Conservation (phyloP, 2,113 vertebrate species). For the Hippopotamus amphibius region DNA sequence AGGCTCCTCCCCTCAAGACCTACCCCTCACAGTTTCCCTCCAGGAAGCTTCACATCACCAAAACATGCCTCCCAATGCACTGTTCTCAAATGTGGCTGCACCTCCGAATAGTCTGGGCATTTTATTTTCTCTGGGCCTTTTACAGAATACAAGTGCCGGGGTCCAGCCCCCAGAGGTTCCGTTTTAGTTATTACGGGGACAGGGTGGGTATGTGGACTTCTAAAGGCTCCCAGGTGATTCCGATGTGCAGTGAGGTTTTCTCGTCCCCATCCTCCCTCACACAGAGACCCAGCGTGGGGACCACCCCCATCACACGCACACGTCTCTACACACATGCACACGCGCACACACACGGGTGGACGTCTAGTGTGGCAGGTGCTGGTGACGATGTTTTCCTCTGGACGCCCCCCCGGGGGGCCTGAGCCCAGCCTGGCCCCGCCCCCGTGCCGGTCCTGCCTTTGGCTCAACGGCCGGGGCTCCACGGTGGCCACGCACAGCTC, state of each 20-base stretch:
- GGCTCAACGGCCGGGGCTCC: not conserved
- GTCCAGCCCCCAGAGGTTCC: not conserved
- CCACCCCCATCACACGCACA: rapidly evolving
- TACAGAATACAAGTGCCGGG: not conserved
- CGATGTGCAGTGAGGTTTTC: not conserved
- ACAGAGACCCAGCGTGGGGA: too few species aligned
- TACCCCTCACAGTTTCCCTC: not conserved
- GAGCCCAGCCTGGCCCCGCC: not conserved
- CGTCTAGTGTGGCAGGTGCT: too few species aligned
- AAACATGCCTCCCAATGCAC: not conserved
- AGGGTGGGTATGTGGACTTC: rapidly evolving
- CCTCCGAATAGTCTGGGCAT: not conserved
- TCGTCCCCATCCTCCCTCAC: too few species aligned
- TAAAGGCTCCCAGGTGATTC: not conserved
- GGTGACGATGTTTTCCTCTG: not conserved
- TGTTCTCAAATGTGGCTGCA: not conserved
- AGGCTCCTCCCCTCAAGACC: not conserved
- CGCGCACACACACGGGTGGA: rapidly evolving
- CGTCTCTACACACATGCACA: rapidly evolving
- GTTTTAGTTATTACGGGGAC: not conserved
- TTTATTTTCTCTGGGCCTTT: not conserved
- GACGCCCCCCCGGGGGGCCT: not conserved
- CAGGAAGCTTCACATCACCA: not conserved
- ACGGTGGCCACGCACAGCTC: not conserved
- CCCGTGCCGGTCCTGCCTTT: not conserved